Evolutionary conservation across 2,888 invertebrate species (phyloP), one percentile per base, ranked within the genome.

Genomic region (Brachyopa scutellaris): DNA sequence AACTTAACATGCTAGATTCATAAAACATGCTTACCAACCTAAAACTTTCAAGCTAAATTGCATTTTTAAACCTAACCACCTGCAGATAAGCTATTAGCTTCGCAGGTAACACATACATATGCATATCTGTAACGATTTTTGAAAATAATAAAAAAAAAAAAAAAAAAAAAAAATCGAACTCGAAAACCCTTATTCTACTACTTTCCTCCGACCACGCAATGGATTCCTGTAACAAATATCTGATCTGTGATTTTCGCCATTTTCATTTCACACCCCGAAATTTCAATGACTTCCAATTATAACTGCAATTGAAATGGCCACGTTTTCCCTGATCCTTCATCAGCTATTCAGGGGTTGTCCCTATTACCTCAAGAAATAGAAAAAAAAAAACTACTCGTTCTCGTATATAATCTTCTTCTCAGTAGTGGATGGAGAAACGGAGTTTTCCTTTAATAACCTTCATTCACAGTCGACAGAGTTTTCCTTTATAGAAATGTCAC

Each of bases 401-500:
- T 26, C 3, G 6, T 5, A 26, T 26, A 59, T 7, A 38, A 61
- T 61, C 21, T 62, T 53, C 42, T 36, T 62, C 36, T 45, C 53
- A 26, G n/a, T n/a, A n/a, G 38, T 62, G 55, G 42, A 61, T 40
- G 31, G 57, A 59, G n/a, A 17, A 47, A 40, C 31, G 31, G 72
- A 82, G 23, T 47, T 77, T 66, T 66, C 82, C 74, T 49, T 47
- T 74, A 74, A 74, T 51, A 74, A 74, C 77, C 76, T 77, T 82
- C 76, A 70, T 38, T 77, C 45, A 70, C 66, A 72, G 70, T 61
- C 57, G 57, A 76, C 69, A 51, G 80, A 42, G 70, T 82, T 79
- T 61, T 61, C 77, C 64, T 77, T 77, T 66, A 77, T 72, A 77
- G 82, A 82, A 72, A 82, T 77, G 82, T 82, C 82, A 82, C 82